Percentiles rank a stretch among this genome's conserved stretches.
Conservation (phyloP, 2,888 invertebrate genomes). For the Eupsilia transversa region DNA sequence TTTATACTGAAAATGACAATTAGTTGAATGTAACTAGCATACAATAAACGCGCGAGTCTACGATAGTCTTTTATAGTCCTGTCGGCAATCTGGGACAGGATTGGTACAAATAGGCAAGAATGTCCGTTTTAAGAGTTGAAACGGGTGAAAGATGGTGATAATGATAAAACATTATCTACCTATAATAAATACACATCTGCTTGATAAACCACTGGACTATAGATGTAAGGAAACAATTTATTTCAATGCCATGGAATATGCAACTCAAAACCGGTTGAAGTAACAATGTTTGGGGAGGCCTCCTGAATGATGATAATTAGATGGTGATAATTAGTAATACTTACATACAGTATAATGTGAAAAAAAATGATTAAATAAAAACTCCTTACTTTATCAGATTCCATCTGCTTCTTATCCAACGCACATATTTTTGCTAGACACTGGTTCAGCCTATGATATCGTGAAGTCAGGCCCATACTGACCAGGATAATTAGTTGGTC, state of each 20-base stretch:
- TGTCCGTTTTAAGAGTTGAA: not conserved
- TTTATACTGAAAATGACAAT: constrained; percentile 13
- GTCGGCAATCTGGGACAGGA: not conserved
- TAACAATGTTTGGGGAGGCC: not conserved
- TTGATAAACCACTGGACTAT: not conserved
- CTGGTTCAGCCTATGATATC: constrained; percentile 91
- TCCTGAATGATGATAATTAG: not conserved
- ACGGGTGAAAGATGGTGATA: too few relatives aligned
- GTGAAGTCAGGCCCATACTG: constrained; percentile 92
- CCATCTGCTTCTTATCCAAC: constrained; percentile 65
- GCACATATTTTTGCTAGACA: constrained; percentile 73
- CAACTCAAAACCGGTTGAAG: not conserved
- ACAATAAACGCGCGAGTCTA: too few relatives aligned
- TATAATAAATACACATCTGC: too few relatives aligned
- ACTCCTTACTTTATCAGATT: constrained; percentile 62
- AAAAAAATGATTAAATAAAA: not conserved
- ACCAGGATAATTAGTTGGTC: constrained; percentile 92
- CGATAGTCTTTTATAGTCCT: too few relatives aligned
- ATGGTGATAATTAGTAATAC: not conserved
- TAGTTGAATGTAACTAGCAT: not conserved
- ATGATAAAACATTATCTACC: too few relatives aligned
- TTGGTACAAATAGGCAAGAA: not conserved
- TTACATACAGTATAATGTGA: not conserved
- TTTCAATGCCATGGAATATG: not conserved
- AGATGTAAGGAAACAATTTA: not conserved